A percentile compares a stretch with the other conserved stretches of the same genome.
phyloP scores from a whole-genome alignment of 1,140 invertebrate genomes.

The Aricia agestis region DNA sequence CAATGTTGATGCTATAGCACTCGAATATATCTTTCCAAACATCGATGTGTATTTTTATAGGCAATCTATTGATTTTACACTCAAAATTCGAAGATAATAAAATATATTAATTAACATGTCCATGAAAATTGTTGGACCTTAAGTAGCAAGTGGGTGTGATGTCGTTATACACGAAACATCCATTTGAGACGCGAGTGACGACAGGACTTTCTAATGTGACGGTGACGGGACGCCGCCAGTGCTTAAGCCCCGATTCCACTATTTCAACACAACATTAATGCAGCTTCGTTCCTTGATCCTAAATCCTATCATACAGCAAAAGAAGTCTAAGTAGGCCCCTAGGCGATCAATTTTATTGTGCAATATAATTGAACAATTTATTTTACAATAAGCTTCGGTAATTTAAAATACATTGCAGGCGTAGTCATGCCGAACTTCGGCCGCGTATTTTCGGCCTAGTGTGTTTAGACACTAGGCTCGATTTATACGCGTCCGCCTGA shows the following conservation, averaged over 20 bases:
- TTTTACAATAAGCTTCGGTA: too few relatives aligned
- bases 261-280: not conserved
- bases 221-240: conserved; percentile 29
- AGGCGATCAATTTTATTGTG: too few relatives aligned
- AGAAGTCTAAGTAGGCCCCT: too few relatives aligned
- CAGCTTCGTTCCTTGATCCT: conserved; percentile 33
- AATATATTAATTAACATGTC: not conserved
- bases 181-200: not conserved
- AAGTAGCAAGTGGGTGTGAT: conserved; percentile 32
- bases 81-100: not conserved
- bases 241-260: too few relatives aligned
- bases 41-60: not conserved
- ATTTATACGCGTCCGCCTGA: too few relatives aligned
- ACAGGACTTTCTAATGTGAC: conserved; percentile 20
- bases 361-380: too few relatives aligned
- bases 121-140: not conserved
- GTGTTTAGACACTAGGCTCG: too few relatives aligned
- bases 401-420: too few relatives aligned
- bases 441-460: too few relatives aligned
- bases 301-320: too few relatives aligned
- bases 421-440: too few relatives aligned
- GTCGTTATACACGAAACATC: conserved; percentile 50
- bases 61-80: not conserved
- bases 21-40: not conserved
- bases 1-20: too few relatives aligned